phyloP scores from a whole-genome alignment of 2,888 invertebrate species.

The Hemaris fuciformis region DNA sequence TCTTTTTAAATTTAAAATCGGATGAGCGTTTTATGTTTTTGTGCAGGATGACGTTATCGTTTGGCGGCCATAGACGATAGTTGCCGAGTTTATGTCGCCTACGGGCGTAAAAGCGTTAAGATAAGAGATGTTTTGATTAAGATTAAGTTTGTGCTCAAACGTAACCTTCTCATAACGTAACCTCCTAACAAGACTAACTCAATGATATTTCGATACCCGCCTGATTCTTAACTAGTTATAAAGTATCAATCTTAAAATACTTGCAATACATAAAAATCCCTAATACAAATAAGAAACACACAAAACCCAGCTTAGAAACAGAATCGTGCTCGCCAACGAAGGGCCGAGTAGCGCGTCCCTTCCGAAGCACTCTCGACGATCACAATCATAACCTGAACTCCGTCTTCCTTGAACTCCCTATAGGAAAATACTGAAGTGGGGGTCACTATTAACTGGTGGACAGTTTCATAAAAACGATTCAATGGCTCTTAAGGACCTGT shows the following conservation, averaged over 20 bases:
- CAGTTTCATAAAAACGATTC: constrained; percentile 59
- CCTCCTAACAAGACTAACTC: too few species aligned
- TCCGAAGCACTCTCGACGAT: constrained; percentile 34
- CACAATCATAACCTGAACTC: constrained; percentile 22
- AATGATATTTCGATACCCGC: too few species aligned
- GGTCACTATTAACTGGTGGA: constrained; percentile 46
- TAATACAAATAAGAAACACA: constrained; percentile 12
- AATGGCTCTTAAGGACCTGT: constrained; percentile 66
- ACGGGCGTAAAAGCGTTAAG: not conserved
- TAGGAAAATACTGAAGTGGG: constrained; percentile 19
- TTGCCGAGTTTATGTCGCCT: not conserved
- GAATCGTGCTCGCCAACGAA: constrained; percentile 38
- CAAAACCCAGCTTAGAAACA: constrained; percentile 40
- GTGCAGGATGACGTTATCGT: not conserved
- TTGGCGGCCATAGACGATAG: constrained; percentile 7
- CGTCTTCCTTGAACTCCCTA: constrained; percentile 9
- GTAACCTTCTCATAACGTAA: too few species aligned
- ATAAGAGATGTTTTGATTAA: too few species aligned
- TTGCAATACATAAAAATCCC: not conserved
- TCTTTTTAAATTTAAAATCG: constrained; percentile 23
- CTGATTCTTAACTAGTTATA: not conserved
- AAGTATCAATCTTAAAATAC: not conserved
- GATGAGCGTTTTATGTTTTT: constrained; percentile 11
- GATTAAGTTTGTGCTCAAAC: too few species aligned
- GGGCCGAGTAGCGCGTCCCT: constrained; percentile 30